Evolutionary conservation across 2,888 invertebrate genomes (phyloP), one percentile per base, ranked within the genome.

Genomic region (Cerastoderma edule): DNA sequence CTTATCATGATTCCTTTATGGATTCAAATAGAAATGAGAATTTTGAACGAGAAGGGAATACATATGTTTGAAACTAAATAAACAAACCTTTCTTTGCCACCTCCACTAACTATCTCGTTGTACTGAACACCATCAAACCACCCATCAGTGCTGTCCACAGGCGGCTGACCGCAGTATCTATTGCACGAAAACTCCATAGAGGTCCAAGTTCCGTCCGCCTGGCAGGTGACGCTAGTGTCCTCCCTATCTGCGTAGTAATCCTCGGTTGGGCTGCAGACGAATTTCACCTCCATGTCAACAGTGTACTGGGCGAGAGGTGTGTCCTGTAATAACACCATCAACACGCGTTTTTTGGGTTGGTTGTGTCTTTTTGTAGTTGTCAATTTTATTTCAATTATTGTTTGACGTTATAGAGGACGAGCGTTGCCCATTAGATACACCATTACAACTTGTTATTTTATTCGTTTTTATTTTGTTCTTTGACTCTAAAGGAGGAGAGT

Each of bases 181-280:
- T 60, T 60, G 27, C 60, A 60, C 2, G 28, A 1, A 39, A 60
- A 60, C 8, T 10, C 13, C 60, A 60, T 39, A n/a, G 24, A 6
- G 8, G 35, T 60, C 60, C 60, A 60, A 24, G 60, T 60, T 35
- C 60, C 60, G 39, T 60, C 60, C 10, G n/a, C 24, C n/a, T 16
- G 8, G 27, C 60, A 60, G 24, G 60, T 39, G 1, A 39, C 27
- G 6, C 13, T 22, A 39, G 33, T 39, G 24, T 13, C 60, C 8
- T 22, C 60, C 10, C 33, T n/a, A 27, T n/a, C n/a, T 3, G 39
- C 24, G 24, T 60, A 60, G 39, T 60, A 60, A 6, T 60, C 60
- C 6, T 33, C 39, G 39, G 60, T 32, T 50, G 50, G 50, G n/a
- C 2, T 24, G 24, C 60, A 60, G 24, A 27, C 27, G 30, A 60